phyloP scores from a whole-genome alignment of 2,113 vertebrate species.

The Helogale parvula region DNA sequence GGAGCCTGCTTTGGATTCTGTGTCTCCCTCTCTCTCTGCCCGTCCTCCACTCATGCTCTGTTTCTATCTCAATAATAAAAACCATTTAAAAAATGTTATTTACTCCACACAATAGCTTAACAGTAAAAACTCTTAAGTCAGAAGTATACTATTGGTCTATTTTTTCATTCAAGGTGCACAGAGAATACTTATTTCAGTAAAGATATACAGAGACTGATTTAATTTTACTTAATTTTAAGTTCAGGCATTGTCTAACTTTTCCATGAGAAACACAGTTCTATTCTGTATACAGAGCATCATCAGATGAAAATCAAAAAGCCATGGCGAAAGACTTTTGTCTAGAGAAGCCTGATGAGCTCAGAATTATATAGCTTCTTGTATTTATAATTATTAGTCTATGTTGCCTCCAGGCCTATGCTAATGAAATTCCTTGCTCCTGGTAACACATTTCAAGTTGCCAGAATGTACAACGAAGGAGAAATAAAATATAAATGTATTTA shows the following conservation, averaged over 20 bases:
- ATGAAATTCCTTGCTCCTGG: constrained; percentile 70
- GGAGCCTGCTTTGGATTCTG: too few relatives aligned
- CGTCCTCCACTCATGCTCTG: too few relatives aligned
- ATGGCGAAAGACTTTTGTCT: constrained; percentile 30
- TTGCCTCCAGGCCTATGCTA: constrained; percentile 70
- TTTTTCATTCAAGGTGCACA: neutral
- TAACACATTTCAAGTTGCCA: constrained; percentile 76
- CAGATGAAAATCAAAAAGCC: constrained; percentile 66
- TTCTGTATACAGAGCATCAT: neutral
- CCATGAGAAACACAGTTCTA: constrained; percentile 45
- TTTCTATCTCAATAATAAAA: too few relatives aligned
- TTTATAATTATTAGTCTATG: constrained; percentile 70
- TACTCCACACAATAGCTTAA: neutral
- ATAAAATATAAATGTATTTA: constrained; percentile 53
- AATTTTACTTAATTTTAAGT: constrained; percentile 33
- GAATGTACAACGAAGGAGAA: constrained; percentile 64
- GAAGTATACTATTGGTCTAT: neutral
- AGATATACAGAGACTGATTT: neutral
- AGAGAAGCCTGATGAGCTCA: constrained; percentile 57
- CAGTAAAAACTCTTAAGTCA: neutral
- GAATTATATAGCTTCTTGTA: constrained; percentile 62
- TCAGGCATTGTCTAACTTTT: constrained; percentile 26
- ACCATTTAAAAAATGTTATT: neutral
- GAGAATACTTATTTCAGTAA: neutral
- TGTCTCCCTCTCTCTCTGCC: too few relatives aligned